These are phyloP conservation scores for Aphyosemion australe DNA, from an alignment of 2,113 vertebrate genomes.

Conservation along the genomic window DNA sequence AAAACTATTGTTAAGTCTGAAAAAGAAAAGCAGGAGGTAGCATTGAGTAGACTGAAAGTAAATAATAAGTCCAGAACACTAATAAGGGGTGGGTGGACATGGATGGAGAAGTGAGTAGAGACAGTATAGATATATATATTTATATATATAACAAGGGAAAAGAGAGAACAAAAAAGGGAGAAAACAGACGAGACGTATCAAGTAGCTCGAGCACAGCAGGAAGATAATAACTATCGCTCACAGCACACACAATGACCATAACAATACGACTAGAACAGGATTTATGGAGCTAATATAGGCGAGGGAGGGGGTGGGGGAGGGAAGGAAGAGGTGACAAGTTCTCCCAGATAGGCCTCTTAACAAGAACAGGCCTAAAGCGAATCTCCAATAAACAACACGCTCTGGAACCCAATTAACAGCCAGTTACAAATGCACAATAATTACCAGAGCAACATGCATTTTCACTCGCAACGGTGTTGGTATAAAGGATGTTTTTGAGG, in stretches of 20 bases:
- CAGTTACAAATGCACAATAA: neutral
- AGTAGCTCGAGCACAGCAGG: conserved; percentile 69
- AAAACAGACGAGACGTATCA: conserved; percentile 73
- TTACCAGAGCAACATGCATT: neutral
- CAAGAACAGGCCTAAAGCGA: conserved; percentile 57
- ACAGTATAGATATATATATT: neutral
- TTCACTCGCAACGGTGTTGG: neutral
- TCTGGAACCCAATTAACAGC: conserved; percentile 11
- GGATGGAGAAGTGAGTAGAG: conserved; percentile 32
- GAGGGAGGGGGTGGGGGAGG: conserved; percentile 39
- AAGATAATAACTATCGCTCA: conserved; percentile 83
- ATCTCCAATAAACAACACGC: conserved; percentile 37
- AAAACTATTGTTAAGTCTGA: conserved; percentile 1
- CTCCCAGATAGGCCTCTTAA: conserved; percentile 43
- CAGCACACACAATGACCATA: conserved; percentile 81
- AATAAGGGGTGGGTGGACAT: conserved; percentile 43
- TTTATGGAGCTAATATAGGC: conserved; percentile 80
- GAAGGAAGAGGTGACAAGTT: conserved; percentile 36
- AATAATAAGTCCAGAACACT: conserved; percentile 19
- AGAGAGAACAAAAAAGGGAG: conserved; percentile 26
- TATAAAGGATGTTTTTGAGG: neutral
- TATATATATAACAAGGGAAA: conserved; percentile 2
- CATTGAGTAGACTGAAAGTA: conserved; percentile 14
- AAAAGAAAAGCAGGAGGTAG: conserved; percentile 5
- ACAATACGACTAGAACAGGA: conserved; percentile 77